Conservation (phyloP, 2,888 invertebrate genomes). For the Tortrix viridana region DNA sequence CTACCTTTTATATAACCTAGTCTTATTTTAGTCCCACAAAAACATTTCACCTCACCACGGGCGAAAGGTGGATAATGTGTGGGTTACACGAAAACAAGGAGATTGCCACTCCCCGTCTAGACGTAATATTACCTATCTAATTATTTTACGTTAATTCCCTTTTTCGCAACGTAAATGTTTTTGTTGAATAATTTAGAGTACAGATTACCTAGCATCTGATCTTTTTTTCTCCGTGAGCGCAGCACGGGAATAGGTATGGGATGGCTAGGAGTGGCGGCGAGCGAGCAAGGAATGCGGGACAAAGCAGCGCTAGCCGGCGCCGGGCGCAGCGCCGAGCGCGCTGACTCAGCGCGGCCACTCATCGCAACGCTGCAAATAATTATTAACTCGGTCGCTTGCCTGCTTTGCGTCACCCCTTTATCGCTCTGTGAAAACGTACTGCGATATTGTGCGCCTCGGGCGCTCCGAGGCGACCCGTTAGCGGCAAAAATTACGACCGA, state of each 20-base stretch:
- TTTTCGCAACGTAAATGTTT: too few relatives aligned
- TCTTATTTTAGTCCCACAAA: conserved; percentile 24
- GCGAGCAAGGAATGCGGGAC: conserved; percentile 47
- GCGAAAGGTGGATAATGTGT: conserved; percentile 26
- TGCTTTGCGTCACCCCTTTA: conserved; percentile 80
- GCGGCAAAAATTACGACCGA: conserved; percentile 60
- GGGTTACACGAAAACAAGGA: conserved; percentile 19
- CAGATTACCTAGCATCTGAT: neutral
- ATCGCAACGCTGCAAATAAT: conserved; percentile 82
- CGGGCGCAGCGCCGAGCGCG: conserved; percentile 50
- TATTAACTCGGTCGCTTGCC: conserved; percentile 47
- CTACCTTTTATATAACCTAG: conserved; percentile 42
- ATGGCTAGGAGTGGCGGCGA: conserved; percentile 5
- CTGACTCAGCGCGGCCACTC: conserved; percentile 80
- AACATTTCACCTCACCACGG: conserved; percentile 25
- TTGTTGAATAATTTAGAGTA: neutral
- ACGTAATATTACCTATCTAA: neutral
- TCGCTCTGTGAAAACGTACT: conserved; percentile 73
- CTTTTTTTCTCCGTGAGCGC: neutral
- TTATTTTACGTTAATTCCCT: too few relatives aligned
- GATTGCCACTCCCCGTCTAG: conserved; percentile 8
- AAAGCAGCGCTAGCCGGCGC: conserved; percentile 45
- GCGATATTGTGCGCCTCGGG: conserved; percentile 62
- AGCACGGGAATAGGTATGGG: neutral
- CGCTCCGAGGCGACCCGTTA: conserved; percentile 52